These are phyloP conservation scores for Megaceryle alcyon DNA, from an alignment of 2,797 vertebrate genomes.

Conservation along the genomic window DNA sequence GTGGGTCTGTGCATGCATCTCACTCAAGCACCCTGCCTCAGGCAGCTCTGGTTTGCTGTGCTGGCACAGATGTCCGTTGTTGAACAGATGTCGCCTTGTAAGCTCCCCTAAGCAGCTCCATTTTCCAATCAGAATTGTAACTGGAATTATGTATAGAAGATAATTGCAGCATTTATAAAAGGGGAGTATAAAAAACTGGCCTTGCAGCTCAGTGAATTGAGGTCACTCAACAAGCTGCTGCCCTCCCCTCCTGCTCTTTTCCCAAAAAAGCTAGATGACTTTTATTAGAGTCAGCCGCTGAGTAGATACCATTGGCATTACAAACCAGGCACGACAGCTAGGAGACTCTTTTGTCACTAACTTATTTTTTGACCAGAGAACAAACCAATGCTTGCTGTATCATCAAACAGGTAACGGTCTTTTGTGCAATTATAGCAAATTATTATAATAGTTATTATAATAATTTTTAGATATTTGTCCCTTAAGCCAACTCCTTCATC, in stretches of 20 bases:
- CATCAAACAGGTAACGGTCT: constrained; percentile 56
- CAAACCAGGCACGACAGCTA: constrained; percentile 37
- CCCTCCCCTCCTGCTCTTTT: background rate
- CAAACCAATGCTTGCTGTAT: constrained; percentile 60
- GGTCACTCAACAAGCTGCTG: constrained; percentile 56
- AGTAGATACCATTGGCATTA: constrained; percentile 1
- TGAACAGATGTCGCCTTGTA: constrained; percentile 73
- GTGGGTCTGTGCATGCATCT: background rate
- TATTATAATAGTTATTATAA: constrained; percentile 48
- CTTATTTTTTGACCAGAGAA: constrained; percentile 40
- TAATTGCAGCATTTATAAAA: constrained; percentile 67
- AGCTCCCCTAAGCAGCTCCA: constrained; percentile 72
- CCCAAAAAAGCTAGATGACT: constrained; percentile 34
- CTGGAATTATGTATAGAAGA: constrained; percentile 69
- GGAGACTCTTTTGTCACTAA: constrained; percentile 35
- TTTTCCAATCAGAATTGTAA: constrained; percentile 75
- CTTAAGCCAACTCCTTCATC: background rate
- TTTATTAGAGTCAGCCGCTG: constrained; percentile 1
- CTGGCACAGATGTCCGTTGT: constrained; percentile 51
- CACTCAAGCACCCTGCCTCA: background rate
- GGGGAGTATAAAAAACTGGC: constrained; percentile 31
- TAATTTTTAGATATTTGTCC: constrained; percentile 27
- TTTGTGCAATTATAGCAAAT: constrained; percentile 18
- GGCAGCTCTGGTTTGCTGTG: constrained; percentile 7
- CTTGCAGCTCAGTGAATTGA: constrained; percentile 43